Conservation (phyloP, 1,140 invertebrate species). For the Lanistes nyassanus region DNA sequence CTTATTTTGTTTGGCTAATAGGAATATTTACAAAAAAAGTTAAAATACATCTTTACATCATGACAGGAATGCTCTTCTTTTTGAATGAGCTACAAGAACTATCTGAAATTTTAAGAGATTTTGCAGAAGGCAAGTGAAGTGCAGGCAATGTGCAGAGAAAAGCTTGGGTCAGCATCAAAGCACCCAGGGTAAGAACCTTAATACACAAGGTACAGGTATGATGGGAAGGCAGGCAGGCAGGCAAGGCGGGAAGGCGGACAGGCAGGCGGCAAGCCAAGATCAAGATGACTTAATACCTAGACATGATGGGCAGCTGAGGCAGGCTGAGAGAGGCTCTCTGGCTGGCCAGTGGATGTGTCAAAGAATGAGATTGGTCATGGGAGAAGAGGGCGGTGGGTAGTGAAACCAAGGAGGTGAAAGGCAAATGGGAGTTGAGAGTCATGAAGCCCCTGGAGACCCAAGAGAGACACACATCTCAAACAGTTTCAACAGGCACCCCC, state of each 20-base stretch:
- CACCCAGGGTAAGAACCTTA: neutral
- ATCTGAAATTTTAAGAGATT: too few relatives aligned
- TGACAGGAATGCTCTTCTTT: too few relatives aligned
- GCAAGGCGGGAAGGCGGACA: neutral
- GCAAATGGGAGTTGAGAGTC: slow-evolving; percentile 50
- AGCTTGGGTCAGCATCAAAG: too few relatives aligned
- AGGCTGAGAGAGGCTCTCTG: slow-evolving; percentile 25
- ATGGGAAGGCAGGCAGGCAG: neutral
- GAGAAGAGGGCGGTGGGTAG: slow-evolving; percentile 45
- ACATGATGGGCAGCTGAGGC: slow-evolving; percentile 16
- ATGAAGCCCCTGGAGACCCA: slow-evolving; percentile 58
- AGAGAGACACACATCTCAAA: neutral
- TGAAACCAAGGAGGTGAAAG: slow-evolving; percentile 52
- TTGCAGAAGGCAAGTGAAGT: too few relatives aligned
- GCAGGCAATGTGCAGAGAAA: too few relatives aligned
- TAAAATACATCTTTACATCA: too few relatives aligned
- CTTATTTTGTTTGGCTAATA: too few relatives aligned
- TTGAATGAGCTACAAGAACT: too few relatives aligned
- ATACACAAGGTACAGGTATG: neutral
- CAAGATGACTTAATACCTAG: slow-evolving; percentile 12
- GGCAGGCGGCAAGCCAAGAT: slow-evolving; percentile 1
- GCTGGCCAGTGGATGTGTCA: slow-evolving; percentile 24
- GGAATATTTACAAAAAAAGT: too few relatives aligned
- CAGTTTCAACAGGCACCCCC: neutral
- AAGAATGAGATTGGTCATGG: slow-evolving; percentile 22